Base-by-base conservation (phyloP, 2,888 invertebrate genomes). In the Drosophila macrothrix region DNA sequence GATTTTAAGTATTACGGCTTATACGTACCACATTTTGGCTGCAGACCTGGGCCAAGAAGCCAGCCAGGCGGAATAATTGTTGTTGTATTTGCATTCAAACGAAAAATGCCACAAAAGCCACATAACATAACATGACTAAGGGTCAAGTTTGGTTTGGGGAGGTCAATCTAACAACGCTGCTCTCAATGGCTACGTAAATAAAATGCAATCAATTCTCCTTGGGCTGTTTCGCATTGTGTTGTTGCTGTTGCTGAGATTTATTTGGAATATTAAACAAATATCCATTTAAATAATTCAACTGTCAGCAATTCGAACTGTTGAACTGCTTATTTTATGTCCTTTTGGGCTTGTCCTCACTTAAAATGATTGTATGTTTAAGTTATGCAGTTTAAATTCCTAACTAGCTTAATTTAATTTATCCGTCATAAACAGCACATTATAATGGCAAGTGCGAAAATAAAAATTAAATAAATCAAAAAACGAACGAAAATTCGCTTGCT, bases 261-360 rank as follows among this genome's bases (percentile, higher is more conserved):
- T 77, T 75, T 46, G 35, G 50, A 66, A 68, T 68, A 59, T 31
- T 35, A 37, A 35, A 29, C 49, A 12, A 67, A 70, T 37, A 66
- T 62, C 33, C 61, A 76, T 80, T 84, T 78, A 46, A 84, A 87
- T 84, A 78, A 84, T 84, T 87, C 71, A 84, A 78, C 35, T 67
- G 71, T 67, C 68, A 64, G 37, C 54, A 52, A 39, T 39, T 56
- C 28, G 41, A 53, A 37, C 29, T 29, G 31, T 62, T 14, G 33
- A 46, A 25, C 22, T 46, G 37, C 14, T 31, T 37, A 61, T 69
- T 66, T n/a, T 75, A 28, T n/a, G 28, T 39, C 22, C 6, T 2
- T 12, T 19, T 39, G 9, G 14, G n/a, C 56, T 14, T 28, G 12
- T 12, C 22, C 12, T 14, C 22, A 14, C 22, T 28, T 39, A 28